A percentile compares a stretch with the other conserved stretches of the same genome.
Conservation (phyloP, 2,797 vertebrate species). For the Brachyalestes nurse region DNA sequence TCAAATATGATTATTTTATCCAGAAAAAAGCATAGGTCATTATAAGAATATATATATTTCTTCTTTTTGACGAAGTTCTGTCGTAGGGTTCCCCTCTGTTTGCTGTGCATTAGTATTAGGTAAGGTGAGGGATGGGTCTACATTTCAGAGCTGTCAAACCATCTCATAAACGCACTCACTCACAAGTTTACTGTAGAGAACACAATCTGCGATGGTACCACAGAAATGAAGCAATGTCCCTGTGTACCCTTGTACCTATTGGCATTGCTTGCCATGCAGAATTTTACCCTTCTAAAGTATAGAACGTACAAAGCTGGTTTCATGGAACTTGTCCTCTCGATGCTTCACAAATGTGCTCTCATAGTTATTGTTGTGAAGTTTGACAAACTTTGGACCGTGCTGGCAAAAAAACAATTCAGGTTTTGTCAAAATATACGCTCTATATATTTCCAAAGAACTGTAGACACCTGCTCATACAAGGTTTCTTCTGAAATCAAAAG, state of each 20-base stretch:
- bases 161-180: conserved; percentile 31
- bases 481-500: too few relatives aligned
- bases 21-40: too few relatives aligned
- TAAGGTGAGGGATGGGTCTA: conserved; percentile 43
- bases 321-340: neutral
- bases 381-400: neutral
- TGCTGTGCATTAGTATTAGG: conserved; percentile 13
- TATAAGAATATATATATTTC: too few relatives aligned
- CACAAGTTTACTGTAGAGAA: conserved; percentile 26
- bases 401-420: neutral
- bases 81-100: conserved; percentile 23
- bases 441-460: too few relatives aligned
- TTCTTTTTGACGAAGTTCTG: too few relatives aligned
- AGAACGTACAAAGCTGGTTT: neutral
- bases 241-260: neutral
- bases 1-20: too few relatives aligned
- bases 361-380: neutral
- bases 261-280: neutral
- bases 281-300: neutral
- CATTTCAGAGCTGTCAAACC: conserved; percentile 40
- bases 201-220: conserved; percentile 7
- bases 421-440: too few relatives aligned
- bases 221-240: conserved; percentile 12
- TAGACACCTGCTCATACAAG: too few relatives aligned
- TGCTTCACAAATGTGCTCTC: neutral